These are phyloP conservation scores for Bos indicus DNA, from an alignment of 2,113 vertebrate species.

Conservation along the genomic window DNA sequence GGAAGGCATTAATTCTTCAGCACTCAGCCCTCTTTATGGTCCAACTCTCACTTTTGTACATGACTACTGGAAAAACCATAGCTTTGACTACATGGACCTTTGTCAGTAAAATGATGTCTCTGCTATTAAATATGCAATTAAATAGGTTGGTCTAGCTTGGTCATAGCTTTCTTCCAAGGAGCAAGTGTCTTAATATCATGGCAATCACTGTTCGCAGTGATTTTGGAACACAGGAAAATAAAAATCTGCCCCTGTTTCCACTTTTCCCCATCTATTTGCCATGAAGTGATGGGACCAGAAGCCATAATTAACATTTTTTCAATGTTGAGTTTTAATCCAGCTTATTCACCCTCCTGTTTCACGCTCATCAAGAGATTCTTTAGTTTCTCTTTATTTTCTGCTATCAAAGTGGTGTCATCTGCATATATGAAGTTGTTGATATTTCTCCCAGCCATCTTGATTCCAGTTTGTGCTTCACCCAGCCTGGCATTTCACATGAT, in stretches of 20 bases:
- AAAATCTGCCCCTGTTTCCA: not conserved
- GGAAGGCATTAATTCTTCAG: not conserved
- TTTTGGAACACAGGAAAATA: not conserved
- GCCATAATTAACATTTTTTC: not conserved
- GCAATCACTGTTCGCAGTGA: not conserved
- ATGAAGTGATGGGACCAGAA: not conserved
- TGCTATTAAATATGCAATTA: not conserved
- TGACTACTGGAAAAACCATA: not conserved
- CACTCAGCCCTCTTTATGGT: not conserved
- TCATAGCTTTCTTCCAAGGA: not conserved
- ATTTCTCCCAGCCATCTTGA: not conserved
- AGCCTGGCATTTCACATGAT: not conserved
- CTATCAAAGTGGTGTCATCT: not conserved
- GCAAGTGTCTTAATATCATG: not conserved
- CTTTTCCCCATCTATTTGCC: not conserved
- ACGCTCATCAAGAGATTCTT: not conserved
- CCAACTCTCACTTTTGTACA: not conserved
- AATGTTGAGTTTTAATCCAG: not conserved
- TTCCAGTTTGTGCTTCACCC: not conserved
- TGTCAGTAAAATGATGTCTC: not conserved
- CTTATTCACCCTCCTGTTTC: not conserved
- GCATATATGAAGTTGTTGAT: not conserved
- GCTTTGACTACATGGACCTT: not conserved
- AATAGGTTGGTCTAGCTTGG: not conserved
- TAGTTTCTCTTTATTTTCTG: not conserved